These are phyloP conservation scores for Spatula versicolor DNA, from an alignment of 2,797 vertebrate species.

Conservation along the genomic window DNA sequence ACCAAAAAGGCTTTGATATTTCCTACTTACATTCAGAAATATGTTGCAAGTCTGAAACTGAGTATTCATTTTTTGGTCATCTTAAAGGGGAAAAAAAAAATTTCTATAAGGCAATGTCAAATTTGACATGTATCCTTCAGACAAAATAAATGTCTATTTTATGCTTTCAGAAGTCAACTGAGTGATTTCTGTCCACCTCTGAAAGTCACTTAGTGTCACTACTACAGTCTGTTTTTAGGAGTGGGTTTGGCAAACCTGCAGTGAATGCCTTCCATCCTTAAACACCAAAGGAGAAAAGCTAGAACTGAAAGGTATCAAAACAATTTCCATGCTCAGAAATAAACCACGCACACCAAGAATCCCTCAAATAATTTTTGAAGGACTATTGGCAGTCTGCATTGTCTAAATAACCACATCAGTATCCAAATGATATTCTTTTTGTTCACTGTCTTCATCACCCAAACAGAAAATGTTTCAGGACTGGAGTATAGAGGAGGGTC, in stretches of 20 bases:
- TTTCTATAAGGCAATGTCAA: not conserved
- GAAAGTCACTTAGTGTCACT: not conserved
- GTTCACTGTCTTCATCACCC: not conserved
- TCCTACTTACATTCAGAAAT: constrained; percentile 31
- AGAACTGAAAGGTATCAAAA: not conserved
- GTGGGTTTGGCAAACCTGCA: not conserved
- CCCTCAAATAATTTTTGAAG: not conserved
- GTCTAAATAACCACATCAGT: not conserved
- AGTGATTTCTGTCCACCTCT: not conserved
- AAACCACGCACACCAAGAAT: not conserved
- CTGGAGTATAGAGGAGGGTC: not conserved
- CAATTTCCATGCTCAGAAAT: not conserved
- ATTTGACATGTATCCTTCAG: not conserved
- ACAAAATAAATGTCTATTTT: not conserved
- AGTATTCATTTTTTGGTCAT: not conserved
- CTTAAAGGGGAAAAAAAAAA: not conserved
- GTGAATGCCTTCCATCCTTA: not conserved
- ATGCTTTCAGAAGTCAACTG: not conserved
- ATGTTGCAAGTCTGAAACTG: constrained; percentile 25
- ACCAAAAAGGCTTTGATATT: constrained; percentile 5
- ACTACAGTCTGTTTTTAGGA: not conserved
- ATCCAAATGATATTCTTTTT: not conserved
- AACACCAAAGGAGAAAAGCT: not conserved
- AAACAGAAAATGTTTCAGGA: not conserved
- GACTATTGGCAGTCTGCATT: not conserved